These are phyloP conservation scores for Imbricaverruca yamaguchii DNA, from an alignment of 2,888 invertebrate species.

Conservation along the genomic window DNA sequence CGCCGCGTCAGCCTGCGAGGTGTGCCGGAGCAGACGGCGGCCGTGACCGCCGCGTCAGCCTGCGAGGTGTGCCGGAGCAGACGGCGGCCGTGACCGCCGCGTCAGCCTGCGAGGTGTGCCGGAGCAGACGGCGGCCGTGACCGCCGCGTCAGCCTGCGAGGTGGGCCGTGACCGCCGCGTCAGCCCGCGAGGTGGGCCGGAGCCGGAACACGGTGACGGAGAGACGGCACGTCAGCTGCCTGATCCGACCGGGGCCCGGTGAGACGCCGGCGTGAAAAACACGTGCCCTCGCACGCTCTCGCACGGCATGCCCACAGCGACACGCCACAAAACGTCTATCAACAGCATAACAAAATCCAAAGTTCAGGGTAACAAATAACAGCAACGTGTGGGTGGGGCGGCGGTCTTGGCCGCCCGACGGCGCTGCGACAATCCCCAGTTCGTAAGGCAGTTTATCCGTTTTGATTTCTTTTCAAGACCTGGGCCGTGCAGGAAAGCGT, in stretches of 20 bases:
- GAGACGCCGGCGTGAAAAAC: background rate
- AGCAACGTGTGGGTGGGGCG: background rate
- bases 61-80: background rate
- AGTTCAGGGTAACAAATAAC: background rate
- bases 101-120: background rate
- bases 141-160: background rate
- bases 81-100: background rate
- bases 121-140: background rate
- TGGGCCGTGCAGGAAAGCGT: background rate
- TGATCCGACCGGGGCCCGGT: background rate
- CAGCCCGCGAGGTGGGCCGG: background rate
- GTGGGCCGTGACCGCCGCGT: background rate
- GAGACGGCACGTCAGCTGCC: no score
- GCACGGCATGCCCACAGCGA: background rate
- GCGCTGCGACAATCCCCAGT: no score
- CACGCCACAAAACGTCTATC: background rate
- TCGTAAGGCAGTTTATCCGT: background rate
- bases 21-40: background rate
- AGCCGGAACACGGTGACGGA: background rate
- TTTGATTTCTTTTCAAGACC: background rate
- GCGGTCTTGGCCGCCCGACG: background rate
- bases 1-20: no score
- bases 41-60: background rate
- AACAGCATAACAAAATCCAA: background rate
- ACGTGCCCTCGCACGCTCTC: background rate